A percentile compares a stretch with the other conserved stretches of the same genome.
Evolutionary conservation across 2,113 vertebrate species (phyloP).

Genomic region (Apeltes quadracus): DNA sequence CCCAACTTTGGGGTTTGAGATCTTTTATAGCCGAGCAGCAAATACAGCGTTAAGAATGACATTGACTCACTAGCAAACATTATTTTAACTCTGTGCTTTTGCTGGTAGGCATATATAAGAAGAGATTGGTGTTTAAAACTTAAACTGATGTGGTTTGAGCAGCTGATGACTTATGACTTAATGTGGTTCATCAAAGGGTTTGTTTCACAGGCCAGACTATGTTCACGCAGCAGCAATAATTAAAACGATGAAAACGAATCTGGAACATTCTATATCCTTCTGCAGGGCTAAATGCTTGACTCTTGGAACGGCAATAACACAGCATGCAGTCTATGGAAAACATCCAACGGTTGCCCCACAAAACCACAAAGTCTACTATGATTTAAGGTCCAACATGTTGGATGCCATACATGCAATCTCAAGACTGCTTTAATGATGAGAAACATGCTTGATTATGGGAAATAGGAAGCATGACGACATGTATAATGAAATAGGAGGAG

Average conservation of each 20-base stretch:
- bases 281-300: constrained; percentile 29
- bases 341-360: neutral
- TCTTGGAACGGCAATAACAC: neutral
- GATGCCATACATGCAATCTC: neutral
- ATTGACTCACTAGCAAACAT: neutral
- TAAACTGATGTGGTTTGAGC: constrained; percentile 10
- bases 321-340: neutral
- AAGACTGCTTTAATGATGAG: constrained; percentile 16
- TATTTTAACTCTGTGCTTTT: neutral
- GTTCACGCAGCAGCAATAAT: constrained; percentile 20
- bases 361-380: neutral
- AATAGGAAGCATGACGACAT: constrained; percentile 35
- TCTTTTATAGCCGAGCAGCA: neutral
- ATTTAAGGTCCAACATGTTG: neutral
- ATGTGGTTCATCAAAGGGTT: constrained; percentile 12
- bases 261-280: constrained; percentile 27
- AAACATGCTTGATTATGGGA: constrained; percentile 13
- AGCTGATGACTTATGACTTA: neutral
- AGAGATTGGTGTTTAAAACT: neutral
- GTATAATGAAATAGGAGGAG: neutral
- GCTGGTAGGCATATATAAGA: neutral
- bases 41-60: neutral
- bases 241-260: constrained; percentile 26
- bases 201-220: constrained; percentile 2
- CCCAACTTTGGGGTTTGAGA: neutral